Base-by-base conservation (phyloP, 2,888 invertebrate genomes). In the Hydrotaea cyrtoneurina region DNA sequence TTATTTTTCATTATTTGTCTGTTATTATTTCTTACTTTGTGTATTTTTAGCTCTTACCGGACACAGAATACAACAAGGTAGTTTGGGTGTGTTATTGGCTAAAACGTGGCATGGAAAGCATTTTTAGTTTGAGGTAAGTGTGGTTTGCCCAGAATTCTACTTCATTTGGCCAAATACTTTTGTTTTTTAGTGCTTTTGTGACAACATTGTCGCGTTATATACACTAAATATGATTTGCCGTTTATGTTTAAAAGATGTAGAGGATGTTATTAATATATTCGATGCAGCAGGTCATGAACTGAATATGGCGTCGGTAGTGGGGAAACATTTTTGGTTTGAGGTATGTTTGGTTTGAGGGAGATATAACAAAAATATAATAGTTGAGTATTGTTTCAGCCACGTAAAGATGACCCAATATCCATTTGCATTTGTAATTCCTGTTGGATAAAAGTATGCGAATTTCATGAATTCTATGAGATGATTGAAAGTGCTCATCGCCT, bases 281-380 rank as follows among this genome's bases (percentile, higher is more conserved):
- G 90, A 89, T 53, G 88, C 86, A 53, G 86, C 88, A 26, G 91
- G 91, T 1, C 59, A 86, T 3, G 87, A 90, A 15, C 82, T 90
- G 3, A 89, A 90, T 83, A 89, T 91, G n/a, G 89, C 91, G 0
- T 79, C 80, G 2, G 87, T 91, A 46, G 83, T 92, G 26, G 87
- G 87, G 46, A 91, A 92, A 86, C 90, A 92, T 82, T 92, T 92
- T 87, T 92, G 92, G 91, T 92, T 92, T 81, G 89, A 91, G 89
- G 92, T 92, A 87, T n/a, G 57, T 17, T 46, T 43, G n/a, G 17
- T 11, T 31, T 46, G 7, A 23, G 4, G 26, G 26, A n/a, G 50
- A 64, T n/a, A n/a, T n/a, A n/a, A n/a, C n/a, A n/a, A n/a, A n/a
- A n/a, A n/a, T n/a, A n/a, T n/a, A 26, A 26, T n/a, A 1, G 64